Percentiles rank a stretch among this genome's conserved stretches.
Evolutionary conservation across 1,140 invertebrate species (phyloP).

Genomic region (Brachionus manjavacas): DNA sequence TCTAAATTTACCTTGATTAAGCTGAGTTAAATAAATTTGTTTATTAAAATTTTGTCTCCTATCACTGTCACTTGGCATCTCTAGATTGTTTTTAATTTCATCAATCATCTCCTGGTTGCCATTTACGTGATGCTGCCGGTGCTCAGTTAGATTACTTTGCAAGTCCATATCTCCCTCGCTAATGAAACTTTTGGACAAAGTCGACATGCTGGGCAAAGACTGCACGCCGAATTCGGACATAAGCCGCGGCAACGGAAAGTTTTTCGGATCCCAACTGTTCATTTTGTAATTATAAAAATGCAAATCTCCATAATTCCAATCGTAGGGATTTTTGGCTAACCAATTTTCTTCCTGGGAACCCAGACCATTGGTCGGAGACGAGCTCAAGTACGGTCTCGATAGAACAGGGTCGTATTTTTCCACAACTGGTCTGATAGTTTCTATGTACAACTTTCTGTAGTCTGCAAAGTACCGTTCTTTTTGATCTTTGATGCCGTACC

Average conservation of each 20-base stretch:
- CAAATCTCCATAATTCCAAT: conserved; percentile 78
- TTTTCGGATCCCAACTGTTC: conserved; percentile 73
- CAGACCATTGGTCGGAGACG: conserved; percentile 85
- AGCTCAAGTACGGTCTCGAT: conserved; percentile 68
- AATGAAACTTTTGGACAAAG: conserved; percentile 59
- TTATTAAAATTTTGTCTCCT: background rate
- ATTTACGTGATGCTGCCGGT: conserved; percentile 74
- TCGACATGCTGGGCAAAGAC: conserved; percentile 69
- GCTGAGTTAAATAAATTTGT: conserved; percentile 34
- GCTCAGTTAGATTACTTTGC: conserved; percentile 64
- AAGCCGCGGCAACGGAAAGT: conserved; percentile 76
- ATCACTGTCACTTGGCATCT: background rate
- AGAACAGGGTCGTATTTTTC: conserved; percentile 60
- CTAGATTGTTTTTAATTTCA: conserved; percentile 47
- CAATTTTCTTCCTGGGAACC: conserved; percentile 68
- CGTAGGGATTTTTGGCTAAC: conserved; percentile 71
- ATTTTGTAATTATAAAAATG: conserved; percentile 84
- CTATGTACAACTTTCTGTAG: conserved; percentile 79
- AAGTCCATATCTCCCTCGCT: conserved; percentile 63
- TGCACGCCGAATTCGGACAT: conserved; percentile 92
- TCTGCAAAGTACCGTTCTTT: conserved; percentile 63
- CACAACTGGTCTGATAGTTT: conserved; percentile 69
- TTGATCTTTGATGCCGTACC: conserved; percentile 59
- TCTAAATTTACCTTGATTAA: conserved; percentile 19
- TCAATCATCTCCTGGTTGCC: conserved; percentile 62